Percentiles rank a stretch among this genome's conserved stretches.
Conservation (phyloP, 2,888 invertebrate species). For the Ptilodon capucinus region DNA sequence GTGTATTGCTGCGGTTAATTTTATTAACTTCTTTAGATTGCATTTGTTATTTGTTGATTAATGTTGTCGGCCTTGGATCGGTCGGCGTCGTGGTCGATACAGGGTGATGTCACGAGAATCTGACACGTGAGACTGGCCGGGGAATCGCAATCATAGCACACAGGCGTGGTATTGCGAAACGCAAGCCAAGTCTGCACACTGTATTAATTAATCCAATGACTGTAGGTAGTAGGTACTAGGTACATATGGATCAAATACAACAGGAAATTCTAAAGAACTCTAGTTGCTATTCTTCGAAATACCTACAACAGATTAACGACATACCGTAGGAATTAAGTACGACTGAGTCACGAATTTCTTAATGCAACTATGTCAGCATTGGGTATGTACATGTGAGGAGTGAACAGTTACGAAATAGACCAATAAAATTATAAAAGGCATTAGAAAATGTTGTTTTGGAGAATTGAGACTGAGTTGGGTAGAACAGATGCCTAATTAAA, state of each 20-base stretch:
- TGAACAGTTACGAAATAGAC: too few relatives aligned
- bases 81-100: conserved; percentile 30
- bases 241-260: too few relatives aligned
- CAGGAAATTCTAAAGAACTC: not conserved
- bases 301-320: not conserved
- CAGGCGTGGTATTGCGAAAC: conserved; percentile 4
- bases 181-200: conserved; percentile 5
- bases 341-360: not conserved
- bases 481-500: too few relatives aligned
- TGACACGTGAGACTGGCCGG: conserved; percentile 39
- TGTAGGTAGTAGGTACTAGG: too few relatives aligned
- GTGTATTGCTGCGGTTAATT: conserved; percentile 20
- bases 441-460: too few relatives aligned
- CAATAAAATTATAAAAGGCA: too few relatives aligned
- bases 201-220: conserved; percentile 2
- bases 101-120: conserved; percentile 46
- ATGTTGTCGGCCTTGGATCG: conserved; percentile 40
- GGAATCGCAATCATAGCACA: conserved; percentile 19
- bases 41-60: conserved; percentile 37
- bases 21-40: conserved; percentile 32
- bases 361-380: not conserved
- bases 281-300: not conserved
- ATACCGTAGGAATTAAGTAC: not conserved
- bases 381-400: too few relatives aligned
- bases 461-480: too few relatives aligned